A percentile compares a stretch with the other conserved stretches of the same genome.
phyloP scores from a whole-genome alignment of 2,888 invertebrate genomes.

The Volucella inflata region DNA sequence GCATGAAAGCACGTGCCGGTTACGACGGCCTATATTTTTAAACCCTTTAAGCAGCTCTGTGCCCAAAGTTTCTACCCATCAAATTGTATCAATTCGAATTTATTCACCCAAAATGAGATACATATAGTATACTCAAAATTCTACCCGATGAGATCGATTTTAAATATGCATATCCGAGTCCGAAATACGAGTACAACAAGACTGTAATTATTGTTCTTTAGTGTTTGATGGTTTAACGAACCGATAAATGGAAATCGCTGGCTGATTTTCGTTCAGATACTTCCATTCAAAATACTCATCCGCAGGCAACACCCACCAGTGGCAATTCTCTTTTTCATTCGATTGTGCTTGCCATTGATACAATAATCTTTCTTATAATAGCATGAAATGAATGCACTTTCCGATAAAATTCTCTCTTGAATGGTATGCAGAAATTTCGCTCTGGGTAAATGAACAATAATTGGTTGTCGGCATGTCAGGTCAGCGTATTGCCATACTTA shows the following conservation, averaged over 20 bases:
- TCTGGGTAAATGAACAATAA: no score
- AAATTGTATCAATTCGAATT: neutral
- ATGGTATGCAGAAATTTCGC: no score
- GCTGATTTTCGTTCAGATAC: neutral
- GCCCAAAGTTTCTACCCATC: no score
- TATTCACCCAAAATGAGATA: neutral
- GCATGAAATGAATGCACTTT: neutral
- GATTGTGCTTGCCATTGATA: no score
- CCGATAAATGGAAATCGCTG: conserved; percentile 28
- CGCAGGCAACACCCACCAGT: neutral
- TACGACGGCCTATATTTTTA: no score
- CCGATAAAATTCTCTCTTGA: neutral
- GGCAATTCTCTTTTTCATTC: neutral
- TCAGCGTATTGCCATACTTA: no score
- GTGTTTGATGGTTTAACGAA: conserved; percentile 16
- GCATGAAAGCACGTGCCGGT: no score
- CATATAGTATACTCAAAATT: neutral
- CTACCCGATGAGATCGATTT: neutral
- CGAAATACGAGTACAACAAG: neutral
- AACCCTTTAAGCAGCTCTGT: no score
- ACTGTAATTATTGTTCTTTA: neutral
- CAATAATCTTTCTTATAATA: neutral
- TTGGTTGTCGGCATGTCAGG: no score
- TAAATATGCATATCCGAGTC: conserved; percentile 6
- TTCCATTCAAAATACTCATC: neutral